Evolutionary conservation across 2,888 invertebrate species (phyloP), one percentile per base, ranked within the genome.

Genomic region (Clepsis dumicolana): DNA sequence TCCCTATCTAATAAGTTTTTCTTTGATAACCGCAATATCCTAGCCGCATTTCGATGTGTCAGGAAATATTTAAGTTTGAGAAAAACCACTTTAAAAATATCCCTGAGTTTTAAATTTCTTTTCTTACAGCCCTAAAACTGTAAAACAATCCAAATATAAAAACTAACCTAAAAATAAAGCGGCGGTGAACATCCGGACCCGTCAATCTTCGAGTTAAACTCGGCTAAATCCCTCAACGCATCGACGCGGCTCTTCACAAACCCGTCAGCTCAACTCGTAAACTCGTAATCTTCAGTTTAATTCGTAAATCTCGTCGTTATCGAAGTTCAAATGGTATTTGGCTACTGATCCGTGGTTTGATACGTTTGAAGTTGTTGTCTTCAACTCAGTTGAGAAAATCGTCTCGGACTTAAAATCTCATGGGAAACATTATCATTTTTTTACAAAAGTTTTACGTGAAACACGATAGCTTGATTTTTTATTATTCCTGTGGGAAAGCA

Each of bases 121-220:
- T 56, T 38, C 62, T 27, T 29, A 65, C 25, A 10, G 1, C 29
- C 56, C 48, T 25, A 5, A 35, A 44, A 27, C 53, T 8, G 57
- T 59, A 52, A 25, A 14, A 48, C 48, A 62, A 56, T 29, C 62
- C 32, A 62, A 53, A 54, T 29, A 27, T 44, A 48, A 70, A 72
- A 54, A 65, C 59, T 35, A 16, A 18, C 59, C 71, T 64, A 73
- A 71, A 72, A 71, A 70, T 71, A 73, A 18, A 63, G 24, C 24
- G 24, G 67, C 71, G 71, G 65, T 66, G 52, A 61, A 53, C 52
- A 41, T 71, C 71, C 73, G 76, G 74, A 75, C 72, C 73, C 64
- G 75, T 73, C 74, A 71, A 53, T 74, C 67, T 48, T n/a, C 62
- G 27, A n/a, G 61, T 61, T 61, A 54, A 67, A 56, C 48, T 65